Percentiles rank a stretch among this genome's conserved stretches.
phyloP scores from a whole-genome alignment of 1,140 invertebrate genomes.

The Eufriesea mexicana region DNA sequence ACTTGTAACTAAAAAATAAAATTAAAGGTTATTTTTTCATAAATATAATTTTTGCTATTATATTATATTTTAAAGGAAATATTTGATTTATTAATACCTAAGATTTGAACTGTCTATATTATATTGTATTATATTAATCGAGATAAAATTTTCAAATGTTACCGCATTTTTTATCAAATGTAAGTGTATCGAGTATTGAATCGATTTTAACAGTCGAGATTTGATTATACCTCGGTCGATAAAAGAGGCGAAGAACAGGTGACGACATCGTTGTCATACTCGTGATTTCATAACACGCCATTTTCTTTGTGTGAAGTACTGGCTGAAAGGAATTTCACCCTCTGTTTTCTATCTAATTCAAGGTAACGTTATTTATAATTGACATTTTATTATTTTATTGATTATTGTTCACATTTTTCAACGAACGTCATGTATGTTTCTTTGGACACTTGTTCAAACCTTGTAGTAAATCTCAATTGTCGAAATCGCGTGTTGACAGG shows the following conservation, averaged over 20 bases:
- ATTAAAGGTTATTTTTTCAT: not conserved
- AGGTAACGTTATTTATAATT: constrained; percentile 68
- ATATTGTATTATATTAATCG: not conserved
- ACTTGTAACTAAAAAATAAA: not conserved
- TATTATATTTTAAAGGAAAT: not conserved
- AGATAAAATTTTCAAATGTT: constrained; percentile 7
- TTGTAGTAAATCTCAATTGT: constrained; percentile 29
- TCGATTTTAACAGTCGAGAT: constrained; percentile 54
- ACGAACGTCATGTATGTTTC: constrained; percentile 22
- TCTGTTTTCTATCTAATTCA: constrained; percentile 68
- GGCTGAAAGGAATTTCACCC: constrained; percentile 66
- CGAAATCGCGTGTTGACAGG: constrained; percentile 68
- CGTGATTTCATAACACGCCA: constrained; percentile 81
- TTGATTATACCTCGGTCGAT: constrained; percentile 68
- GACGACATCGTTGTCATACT: constrained; percentile 80
- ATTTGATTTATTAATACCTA: not conserved
- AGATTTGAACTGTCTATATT: not conserved
- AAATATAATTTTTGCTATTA: not conserved
- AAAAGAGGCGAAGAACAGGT: constrained; percentile 73
- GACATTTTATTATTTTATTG: not conserved
- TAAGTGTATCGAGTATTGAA: constrained; percentile 11
- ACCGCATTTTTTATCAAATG: not conserved
- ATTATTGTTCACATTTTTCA: constrained; percentile 5
- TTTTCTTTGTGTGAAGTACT: constrained; percentile 81
- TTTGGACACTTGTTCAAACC: not conserved